Conservation (phyloP, 2,888 invertebrate genomes). For the Aporophyla nigra region DNA sequence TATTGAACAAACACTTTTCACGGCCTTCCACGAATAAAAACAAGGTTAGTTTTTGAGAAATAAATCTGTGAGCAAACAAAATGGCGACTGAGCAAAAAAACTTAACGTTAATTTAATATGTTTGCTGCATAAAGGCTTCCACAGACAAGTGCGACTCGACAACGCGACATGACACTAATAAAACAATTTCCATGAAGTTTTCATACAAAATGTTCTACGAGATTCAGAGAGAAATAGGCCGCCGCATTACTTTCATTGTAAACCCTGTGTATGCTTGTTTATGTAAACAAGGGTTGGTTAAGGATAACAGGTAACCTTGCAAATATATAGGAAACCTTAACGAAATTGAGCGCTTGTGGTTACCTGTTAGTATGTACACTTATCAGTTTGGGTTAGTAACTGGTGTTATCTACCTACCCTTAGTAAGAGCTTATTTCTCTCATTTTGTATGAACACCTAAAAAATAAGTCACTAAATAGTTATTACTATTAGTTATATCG, state of each 20-base stretch:
- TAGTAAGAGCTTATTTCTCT: neutral
- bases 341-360: neutral
- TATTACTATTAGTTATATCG: neutral
- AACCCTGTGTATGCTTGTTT: neutral
- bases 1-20: constrained; percentile 1
- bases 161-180: too few species aligned
- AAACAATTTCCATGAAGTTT: too few species aligned
- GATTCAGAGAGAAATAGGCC: neutral
- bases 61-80: neutral
- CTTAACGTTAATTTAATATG: neutral
- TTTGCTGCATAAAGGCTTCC: neutral
- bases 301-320: neutral
- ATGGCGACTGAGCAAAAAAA: neutral
- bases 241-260: neutral
- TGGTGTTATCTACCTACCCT: neutral
- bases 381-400: neutral
- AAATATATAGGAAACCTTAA: neutral
- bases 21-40: neutral
- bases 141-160: too few species aligned
- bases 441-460: neutral
- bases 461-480: neutral
- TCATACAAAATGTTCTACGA: too few species aligned
- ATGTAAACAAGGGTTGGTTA: neutral
- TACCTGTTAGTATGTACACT: neutral
- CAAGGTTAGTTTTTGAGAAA: neutral